Conservation (phyloP, 1,140 invertebrate species). For the Chlorops oryzae region DNA sequence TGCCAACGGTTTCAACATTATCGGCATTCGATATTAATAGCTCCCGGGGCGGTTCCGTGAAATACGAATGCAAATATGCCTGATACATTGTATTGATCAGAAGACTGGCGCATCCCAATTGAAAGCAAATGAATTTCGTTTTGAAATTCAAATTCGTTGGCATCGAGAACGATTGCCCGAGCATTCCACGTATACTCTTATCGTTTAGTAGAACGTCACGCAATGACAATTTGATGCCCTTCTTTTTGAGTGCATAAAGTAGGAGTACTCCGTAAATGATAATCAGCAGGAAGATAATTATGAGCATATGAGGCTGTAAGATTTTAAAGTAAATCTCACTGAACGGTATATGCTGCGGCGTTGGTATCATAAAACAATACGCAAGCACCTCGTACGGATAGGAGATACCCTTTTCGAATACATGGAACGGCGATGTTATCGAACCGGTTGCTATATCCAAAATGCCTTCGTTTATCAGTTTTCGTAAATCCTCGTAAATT, state of each 20-base stretch:
- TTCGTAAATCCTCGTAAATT: too few species aligned
- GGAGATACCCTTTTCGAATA: neutral
- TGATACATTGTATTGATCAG: conserved; percentile 33
- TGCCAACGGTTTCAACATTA: too few species aligned
- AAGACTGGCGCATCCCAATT: conserved; percentile 20
- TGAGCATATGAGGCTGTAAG: too few species aligned
- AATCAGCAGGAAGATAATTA: too few species aligned
- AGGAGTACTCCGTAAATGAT: too few species aligned
- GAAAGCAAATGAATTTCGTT: conserved; percentile 2
- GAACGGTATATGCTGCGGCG: neutral
- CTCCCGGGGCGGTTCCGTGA: conserved; percentile 23
- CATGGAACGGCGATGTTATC: neutral
- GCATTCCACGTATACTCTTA: conserved; percentile 10
- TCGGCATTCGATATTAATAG: too few species aligned
- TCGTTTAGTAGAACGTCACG: conserved; percentile 10
- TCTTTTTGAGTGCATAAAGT: too few species aligned
- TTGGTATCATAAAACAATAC: conserved; percentile 1
- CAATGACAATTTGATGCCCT: too few species aligned
- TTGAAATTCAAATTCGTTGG: neutral
- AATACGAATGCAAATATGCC: conserved; percentile 22
- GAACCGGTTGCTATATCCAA: neutral
- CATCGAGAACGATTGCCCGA: conserved; percentile 12
- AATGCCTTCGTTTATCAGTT: too few species aligned
- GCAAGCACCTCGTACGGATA: conserved; percentile 1
- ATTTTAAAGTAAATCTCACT: too few species aligned